Conservation (phyloP, 2,888 invertebrate species). For the Bellardia pandia region DNA sequence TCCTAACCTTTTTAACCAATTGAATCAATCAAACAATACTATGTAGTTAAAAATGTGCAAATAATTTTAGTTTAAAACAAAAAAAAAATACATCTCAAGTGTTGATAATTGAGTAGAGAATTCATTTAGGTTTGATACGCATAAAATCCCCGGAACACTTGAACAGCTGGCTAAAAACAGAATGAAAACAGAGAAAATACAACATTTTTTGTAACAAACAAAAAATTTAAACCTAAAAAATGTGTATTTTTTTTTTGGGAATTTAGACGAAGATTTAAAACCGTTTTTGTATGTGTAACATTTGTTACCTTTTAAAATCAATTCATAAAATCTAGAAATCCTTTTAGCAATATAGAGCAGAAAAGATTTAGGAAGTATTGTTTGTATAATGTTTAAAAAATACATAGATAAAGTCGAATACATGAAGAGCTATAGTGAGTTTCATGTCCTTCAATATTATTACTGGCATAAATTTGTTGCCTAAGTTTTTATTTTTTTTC, state of each 20-base stretch:
- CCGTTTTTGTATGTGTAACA: not conserved
- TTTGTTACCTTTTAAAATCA: not conserved
- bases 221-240: not conserved
- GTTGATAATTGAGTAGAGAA: slow-evolving; percentile 41
- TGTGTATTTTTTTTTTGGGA: not conserved
- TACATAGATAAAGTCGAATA: too few species aligned
- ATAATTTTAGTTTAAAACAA: not conserved
- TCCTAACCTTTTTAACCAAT: too few species aligned
- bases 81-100: not conserved
- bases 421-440: too few species aligned
- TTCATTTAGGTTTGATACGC: slow-evolving; percentile 10
- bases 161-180: not conserved
- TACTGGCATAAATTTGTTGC: too few species aligned
- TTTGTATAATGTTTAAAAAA: not conserved
- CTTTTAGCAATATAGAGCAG: not conserved
- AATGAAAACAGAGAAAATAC: not conserved
- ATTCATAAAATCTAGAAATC: not conserved
- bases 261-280: too few species aligned
- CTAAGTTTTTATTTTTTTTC: too few species aligned
- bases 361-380: not conserved
- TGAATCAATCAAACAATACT: too few species aligned
- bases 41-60: not conserved
- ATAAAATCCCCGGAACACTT: slow-evolving; percentile 7
- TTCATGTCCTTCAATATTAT: too few species aligned
- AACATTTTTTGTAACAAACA: not conserved